Conservation (phyloP, 1,140 invertebrate genomes). For the Scaptomyza pallida region DNA sequence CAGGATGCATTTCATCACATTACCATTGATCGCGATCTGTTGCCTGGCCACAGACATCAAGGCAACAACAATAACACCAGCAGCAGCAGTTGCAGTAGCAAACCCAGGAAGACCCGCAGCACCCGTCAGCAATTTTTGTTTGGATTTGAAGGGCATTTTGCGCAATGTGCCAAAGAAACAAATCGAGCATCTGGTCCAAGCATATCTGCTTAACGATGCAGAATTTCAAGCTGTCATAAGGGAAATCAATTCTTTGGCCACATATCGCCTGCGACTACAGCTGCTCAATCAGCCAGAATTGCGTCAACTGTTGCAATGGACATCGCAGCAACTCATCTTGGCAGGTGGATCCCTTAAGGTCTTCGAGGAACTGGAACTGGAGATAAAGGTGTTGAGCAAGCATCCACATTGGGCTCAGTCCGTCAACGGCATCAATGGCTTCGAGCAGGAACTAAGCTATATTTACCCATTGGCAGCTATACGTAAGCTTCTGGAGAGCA, state of each 20-base stretch:
- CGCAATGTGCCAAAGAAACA: constrained; percentile 46
- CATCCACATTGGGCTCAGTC: constrained; percentile 66
- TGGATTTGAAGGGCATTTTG: constrained; percentile 54
- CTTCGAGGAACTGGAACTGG: constrained; percentile 67
- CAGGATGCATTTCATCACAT: constrained; percentile 25
- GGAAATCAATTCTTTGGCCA: constrained; percentile 55
- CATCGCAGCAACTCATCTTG: constrained; percentile 56
- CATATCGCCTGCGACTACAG: constrained; percentile 51
- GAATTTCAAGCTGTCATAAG: constrained; percentile 66
- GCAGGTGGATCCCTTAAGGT: constrained; percentile 57
- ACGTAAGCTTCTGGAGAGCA: constrained; percentile 54
- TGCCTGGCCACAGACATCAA: constrained; percentile 26
- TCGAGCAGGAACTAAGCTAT: constrained; percentile 55
- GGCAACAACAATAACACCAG: not conserved
- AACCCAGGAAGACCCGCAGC: not conserved
- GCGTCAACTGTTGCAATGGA: constrained; percentile 56
- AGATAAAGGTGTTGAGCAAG: constrained; percentile 69
- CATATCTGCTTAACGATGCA: constrained; percentile 69
- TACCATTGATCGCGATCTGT: constrained; percentile 33
- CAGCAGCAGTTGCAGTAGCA: constrained; percentile 9
- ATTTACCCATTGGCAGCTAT: constrained; percentile 59
- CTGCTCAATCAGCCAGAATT: constrained; percentile 63
- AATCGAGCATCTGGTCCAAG: constrained; percentile 58
- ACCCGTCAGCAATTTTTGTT: constrained; percentile 49
- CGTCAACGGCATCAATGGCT: constrained; percentile 62